Base-by-base conservation (phyloP, 2,113 vertebrate species). In the Archilochus colubris region DNA sequence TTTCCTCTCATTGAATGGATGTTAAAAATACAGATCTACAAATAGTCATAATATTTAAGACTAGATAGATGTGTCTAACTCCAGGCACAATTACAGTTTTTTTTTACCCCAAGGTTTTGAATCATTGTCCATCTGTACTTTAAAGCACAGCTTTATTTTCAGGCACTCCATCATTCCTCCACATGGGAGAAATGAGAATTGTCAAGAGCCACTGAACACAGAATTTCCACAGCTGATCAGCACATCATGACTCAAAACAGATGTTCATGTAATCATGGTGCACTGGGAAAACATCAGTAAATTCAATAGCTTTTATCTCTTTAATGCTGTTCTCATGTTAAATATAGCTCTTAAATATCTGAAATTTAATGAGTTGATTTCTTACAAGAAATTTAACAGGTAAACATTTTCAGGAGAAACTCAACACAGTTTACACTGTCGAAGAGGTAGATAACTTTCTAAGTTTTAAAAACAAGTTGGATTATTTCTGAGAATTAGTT, bases 321-420 rank as follows among this genome's bases (percentile, higher is more conserved):
- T 15, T 43, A 25, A 44, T 27, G 10, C 22, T 38, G 4, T 38
- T 72, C 38, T 27, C 33, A 38, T 7, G 5, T 66, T 51, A 62
- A 19, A 43, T 8, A 33, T 12, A 66, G 31, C 22, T n/a, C 24
- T 76, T 44, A 18, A 17, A 8, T 13, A 63, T 0, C 4, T 57
- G 50, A 57, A 81, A 43, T 8, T 14, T 7, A 6, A 4, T 6
- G 1, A 3, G 8, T 53, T 48, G 7, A 53, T 66, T 61, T 80
- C 63, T 64, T 30, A 40, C 9, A 48, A 28, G 20, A 76, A 28
- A 33, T 0, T 0, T 7, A 21, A 7, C 10, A 12, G 2, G 21
- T 16, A 50, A 92, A 19, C 7, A 59, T 12, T 68, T 68, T 10
- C 44, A 80, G 59, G 31, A 38, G 82, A 23, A 58, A 66, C 9